Base-by-base conservation (phyloP, 2,113 vertebrate genomes). In the Gambusia affinis region DNA sequence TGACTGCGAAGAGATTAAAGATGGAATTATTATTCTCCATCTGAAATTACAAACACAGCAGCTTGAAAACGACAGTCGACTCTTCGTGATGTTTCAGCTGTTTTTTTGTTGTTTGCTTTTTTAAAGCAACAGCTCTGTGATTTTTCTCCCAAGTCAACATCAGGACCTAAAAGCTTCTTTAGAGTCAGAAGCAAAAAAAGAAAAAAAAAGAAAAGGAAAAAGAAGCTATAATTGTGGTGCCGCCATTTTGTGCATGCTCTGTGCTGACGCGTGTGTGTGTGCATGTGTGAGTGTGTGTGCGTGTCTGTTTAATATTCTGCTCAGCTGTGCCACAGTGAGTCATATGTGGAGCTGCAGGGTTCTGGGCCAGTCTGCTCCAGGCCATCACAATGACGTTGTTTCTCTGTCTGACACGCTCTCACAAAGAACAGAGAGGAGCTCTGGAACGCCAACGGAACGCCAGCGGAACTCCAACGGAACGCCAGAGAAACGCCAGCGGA, bases 1-100 rank as follows among this genome's bases (percentile, higher is more conserved):
- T 1, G 98, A 99, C 98, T 99, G 93, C 54, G 12, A 89, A 82
- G 70, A 79, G 12, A 24, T 78, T 1, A 78, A 57, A 75, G 82
- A 24, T 88, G 22, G 60, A 27, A 70, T 82, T 61, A 81, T 67
- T 19, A 81, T 67, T 19, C 35, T 64, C 30, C 1, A 35, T 72
- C 31, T 42, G 15, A 66, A 7, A 22, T 31, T 8, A 31, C 17
- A 10, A 4, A 5, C 17, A n/a, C 10, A 11, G 12, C 7, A 27
- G 57, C 29, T 64, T 27, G 27, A 51, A 64, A 65, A 31, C 14
- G 17, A 57, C 51, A 57, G 24, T 57, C 51, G 1, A 11, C 24
- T 47, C 44, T 7, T 19, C 44, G 19, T 24, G 51, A 8, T 2
- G 15, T 24, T 8, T 8, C 8, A 2, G 64, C 62, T 51, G 61